Base-by-base conservation (phyloP, 1,140 invertebrate species). In the Helicoverpa armigera region DNA sequence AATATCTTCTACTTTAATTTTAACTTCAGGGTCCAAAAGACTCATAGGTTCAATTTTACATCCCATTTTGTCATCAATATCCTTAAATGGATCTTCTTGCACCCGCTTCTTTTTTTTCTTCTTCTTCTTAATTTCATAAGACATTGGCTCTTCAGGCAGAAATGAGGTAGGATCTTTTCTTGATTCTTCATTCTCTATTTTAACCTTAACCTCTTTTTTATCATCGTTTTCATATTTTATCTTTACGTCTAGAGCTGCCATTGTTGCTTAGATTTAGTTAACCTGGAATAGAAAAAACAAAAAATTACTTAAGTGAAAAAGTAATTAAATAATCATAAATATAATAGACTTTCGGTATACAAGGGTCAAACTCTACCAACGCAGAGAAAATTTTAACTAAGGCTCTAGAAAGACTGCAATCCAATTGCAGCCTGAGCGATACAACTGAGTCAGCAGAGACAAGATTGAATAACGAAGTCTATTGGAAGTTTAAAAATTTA, bases 1-100 rank as follows among this genome's bases (percentile, higher is more conserved):
- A 77, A 94, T 94, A 86, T 92, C 92, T 77, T 94, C 93, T 16
- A 92, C 93, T 78, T 94, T 94, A 23, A 94, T 94, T 87, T 82
- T 91, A 18, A 94, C 90, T 82, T 93, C 93, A 10, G 93, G 92
- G 65, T 93, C 92, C 51, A 83, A 84, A 54, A 60, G 80, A 31
- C 77, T 58, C 48, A 83, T 82, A 0, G 85, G 63, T 35, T 81
- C 83, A 18, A 83, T 83, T 5, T 86, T 80, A 9, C 82, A 51
- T 35, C 79, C 67, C 9, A 81, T 50, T 73, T 87, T 91, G 13
- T 91, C 89, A 54, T 90, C 91, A 43, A 94, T 88, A 87, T 91
- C 93, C 81, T 93, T 91, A 67, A 94, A 94, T 0, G 93, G 93
- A 60, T 94, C 93, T 73, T 91, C 91, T 82, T 91, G 87, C 60